phyloP scores from a whole-genome alignment of 2,888 invertebrate species.

The Microchrysa polita region DNA sequence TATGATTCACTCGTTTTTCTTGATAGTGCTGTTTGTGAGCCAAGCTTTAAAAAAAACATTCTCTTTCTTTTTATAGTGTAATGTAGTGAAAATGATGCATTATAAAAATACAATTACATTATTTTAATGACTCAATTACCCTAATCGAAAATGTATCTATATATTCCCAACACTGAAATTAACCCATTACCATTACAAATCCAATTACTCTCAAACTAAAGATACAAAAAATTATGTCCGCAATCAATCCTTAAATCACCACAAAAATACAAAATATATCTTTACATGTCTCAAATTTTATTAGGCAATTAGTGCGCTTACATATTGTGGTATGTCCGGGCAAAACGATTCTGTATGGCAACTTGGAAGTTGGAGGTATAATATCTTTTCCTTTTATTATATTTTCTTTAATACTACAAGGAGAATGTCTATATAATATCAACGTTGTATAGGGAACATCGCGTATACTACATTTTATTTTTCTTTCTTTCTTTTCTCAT shows the following conservation, averaged over 20 bases:
- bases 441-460: neutral
- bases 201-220: too few species aligned
- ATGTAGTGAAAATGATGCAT: too few species aligned
- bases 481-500: neutral
- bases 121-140: neutral
- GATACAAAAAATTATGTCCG: neutral
- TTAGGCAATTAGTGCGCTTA: constrained; percentile 31
- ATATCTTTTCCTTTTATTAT: constrained; percentile 13
- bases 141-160: neutral
- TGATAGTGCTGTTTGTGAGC: too few species aligned
- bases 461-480: neutral
- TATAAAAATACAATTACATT: too few species aligned
- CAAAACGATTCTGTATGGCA: constrained; percentile 22
- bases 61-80: too few species aligned
- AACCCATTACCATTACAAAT: too few species aligned
- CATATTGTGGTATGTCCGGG: constrained; percentile 30
- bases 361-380: constrained; percentile 4
- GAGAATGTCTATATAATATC: neutral
- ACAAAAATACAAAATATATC: neutral
- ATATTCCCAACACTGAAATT: neutral
- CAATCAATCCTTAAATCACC: neutral
- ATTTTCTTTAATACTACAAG: too few species aligned
- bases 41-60: too few species aligned
- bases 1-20: too few species aligned
- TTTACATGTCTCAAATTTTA: neutral